Evolutionary conservation across 2,888 invertebrate species (phyloP).

Genomic region (Platycheirus rosarum): DNA sequence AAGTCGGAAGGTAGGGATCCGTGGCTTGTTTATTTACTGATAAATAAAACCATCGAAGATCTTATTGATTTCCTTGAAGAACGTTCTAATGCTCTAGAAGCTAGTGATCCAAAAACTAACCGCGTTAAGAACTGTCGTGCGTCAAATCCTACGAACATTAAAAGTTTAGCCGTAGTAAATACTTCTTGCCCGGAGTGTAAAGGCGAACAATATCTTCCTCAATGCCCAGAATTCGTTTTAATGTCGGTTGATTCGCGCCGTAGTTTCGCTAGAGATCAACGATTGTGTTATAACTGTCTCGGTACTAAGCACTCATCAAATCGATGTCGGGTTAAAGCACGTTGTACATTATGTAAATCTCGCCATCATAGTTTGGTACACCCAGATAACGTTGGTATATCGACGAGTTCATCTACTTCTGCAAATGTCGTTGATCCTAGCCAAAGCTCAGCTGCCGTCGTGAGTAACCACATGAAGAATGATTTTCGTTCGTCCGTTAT

Average conservation of each 20-base stretch:
- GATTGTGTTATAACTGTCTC: not conserved
- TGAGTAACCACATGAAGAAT: no score
- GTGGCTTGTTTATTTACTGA: conserved; percentile 10
- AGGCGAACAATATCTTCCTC: no score
- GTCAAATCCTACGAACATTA: conserved; percentile 9
- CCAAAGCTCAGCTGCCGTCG: no score
- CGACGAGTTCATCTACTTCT: no score
- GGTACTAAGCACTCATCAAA: conserved; percentile 5
- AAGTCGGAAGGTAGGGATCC: conserved; percentile 1
- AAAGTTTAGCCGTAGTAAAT: conserved; percentile 9
- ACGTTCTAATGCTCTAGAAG: not conserved
- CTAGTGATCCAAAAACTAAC: not conserved
- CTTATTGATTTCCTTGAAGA: conserved; percentile 1
- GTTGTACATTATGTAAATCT: no score
- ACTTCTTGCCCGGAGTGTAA: no score
- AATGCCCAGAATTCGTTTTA: no score
- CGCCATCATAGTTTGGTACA: conserved; percentile 7
- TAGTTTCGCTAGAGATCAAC: no score
- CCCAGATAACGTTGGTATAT: not conserved
- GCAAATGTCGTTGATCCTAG: no score
- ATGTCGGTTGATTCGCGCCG: no score
- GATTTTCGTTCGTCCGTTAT: no score
- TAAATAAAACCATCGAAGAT: conserved; percentile 1
- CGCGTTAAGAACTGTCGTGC: not conserved
- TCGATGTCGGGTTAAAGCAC: conserved; percentile 10